A percentile compares a stretch with the other conserved stretches of the same genome.
Conservation (phyloP, 2,113 vertebrate genomes). For the Haemorhous mexicanus region DNA sequence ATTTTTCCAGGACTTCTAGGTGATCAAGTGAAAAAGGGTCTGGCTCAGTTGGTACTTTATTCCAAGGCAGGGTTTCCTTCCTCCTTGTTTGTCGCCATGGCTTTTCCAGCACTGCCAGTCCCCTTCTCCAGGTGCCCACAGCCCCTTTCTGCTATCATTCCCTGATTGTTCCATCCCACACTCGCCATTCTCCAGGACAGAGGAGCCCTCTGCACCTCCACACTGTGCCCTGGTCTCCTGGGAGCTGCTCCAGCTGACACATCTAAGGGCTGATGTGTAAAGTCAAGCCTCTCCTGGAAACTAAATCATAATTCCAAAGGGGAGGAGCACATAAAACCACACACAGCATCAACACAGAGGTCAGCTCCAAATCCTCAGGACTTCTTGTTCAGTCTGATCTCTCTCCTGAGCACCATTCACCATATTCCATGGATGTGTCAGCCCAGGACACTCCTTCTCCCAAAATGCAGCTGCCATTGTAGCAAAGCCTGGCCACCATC, state of each 20-base stretch:
- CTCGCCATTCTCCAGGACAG: neutral
- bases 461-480: neutral
- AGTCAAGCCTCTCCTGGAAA: neutral
- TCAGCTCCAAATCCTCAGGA: neutral
- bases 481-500: neutral
- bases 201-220: neutral
- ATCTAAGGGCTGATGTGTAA: neutral
- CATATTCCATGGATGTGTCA: neutral
- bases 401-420: neutral
- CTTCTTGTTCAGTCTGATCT: neutral
- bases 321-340: neutral
- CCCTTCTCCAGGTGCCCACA: neutral
- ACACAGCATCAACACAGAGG: neutral
- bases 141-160: accelerated
- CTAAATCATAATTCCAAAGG: neutral
- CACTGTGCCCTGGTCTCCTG: neutral
- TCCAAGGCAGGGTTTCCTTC: neutral
- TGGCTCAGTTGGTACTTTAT: neutral
- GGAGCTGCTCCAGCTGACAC: neutral
- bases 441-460: neutral
- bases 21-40: neutral
- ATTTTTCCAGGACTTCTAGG: neutral
- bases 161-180: neutral
- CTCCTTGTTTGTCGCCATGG: neutral
- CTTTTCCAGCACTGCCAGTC: neutral